These are phyloP conservation scores for Dendrolimus houi DNA, from an alignment of 2,888 invertebrate species.

Conservation along the genomic window DNA sequence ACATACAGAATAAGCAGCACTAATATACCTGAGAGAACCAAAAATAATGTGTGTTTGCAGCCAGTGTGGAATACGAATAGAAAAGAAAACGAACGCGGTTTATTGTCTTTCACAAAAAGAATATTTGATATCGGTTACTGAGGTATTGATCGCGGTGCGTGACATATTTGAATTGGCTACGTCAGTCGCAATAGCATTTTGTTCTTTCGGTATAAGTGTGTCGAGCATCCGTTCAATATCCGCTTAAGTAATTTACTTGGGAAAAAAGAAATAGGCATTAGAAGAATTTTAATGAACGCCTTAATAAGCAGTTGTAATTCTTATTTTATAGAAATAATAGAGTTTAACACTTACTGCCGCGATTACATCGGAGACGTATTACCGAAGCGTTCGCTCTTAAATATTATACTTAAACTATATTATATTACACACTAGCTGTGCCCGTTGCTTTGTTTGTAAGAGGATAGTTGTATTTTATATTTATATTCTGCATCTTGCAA, in stretches of 20 bases:
- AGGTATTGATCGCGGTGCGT: neutral
- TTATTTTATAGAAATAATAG: conserved; percentile 1
- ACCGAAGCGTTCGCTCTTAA: neutral
- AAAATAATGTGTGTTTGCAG: conserved; percentile 22
- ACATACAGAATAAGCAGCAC: no score
- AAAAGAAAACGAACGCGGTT: conserved; percentile 40
- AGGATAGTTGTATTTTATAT: no score
- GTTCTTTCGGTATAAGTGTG: conserved; percentile 4
- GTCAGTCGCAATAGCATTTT: conserved; percentile 6
- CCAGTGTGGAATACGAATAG: conserved; percentile 35
- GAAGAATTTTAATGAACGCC: conserved; percentile 3
- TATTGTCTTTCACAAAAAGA: conserved; percentile 25
- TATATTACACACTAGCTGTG: no score
- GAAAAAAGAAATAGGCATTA: neutral
- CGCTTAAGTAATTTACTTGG: conserved; percentile 6
- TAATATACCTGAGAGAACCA: no score
- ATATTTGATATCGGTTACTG: conserved; percentile 3
- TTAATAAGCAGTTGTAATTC: conserved; percentile 1
- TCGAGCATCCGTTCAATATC: conserved; percentile 4
- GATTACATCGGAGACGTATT: neutral
- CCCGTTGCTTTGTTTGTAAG: no score
- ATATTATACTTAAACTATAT: no score
- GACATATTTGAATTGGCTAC: conserved; percentile 15
- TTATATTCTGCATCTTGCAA: no score
- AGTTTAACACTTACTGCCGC: neutral